Evolutionary conservation across 2,113 vertebrate genomes (phyloP), one percentile per base, ranked within the genome.

Genomic region (Eurypyga helias): DNA sequence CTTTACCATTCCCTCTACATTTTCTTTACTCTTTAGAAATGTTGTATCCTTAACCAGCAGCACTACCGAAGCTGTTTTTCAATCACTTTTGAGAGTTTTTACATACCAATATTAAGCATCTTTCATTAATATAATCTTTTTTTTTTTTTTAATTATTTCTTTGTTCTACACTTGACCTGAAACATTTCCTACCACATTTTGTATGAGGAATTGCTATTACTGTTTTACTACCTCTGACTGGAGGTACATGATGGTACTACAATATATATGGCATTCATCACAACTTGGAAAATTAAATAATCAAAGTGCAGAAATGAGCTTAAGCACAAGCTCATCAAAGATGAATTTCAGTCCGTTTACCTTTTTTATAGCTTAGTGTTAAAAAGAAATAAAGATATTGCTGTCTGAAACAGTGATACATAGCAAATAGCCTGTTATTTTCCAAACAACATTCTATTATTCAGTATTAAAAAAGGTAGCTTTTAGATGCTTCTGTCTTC

Each of bases 361-460:
- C 45, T 91, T 78, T 95, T 81, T 93, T 66, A 88, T 96, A 87
- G 49, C 65, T 87, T 70, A 86, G 64, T 89, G 82, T 71, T 90
- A 94, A 94, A 86, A 84, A 86, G 62, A 95, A 90, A 93, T 89
- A 54, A 89, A 97, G 92, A 69, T 95, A 57, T 62, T 97, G 52
- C 65, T 90, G 97, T 96, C 85, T 97, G 67, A 92, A 93, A 83
- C 18, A 62, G 65, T 87, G 93, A 83, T 91, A 69, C 19, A 26
- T 38, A 84, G 79, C 71, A 94, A 96, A 93, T 96, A 97, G 84
- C 67, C 85, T 95, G 87, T 93, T 97, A 96, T 93, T 93, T 96
- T 92, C 60, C 90, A 93, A 97, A 98, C 84, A 93, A 34, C 95
- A 51, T 80, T 31, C 69, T 80, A 87, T 97, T 96, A 91, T 95